phyloP scores from a whole-genome alignment of 2,797 vertebrate species.

The Notolepis coatsorum region DNA sequence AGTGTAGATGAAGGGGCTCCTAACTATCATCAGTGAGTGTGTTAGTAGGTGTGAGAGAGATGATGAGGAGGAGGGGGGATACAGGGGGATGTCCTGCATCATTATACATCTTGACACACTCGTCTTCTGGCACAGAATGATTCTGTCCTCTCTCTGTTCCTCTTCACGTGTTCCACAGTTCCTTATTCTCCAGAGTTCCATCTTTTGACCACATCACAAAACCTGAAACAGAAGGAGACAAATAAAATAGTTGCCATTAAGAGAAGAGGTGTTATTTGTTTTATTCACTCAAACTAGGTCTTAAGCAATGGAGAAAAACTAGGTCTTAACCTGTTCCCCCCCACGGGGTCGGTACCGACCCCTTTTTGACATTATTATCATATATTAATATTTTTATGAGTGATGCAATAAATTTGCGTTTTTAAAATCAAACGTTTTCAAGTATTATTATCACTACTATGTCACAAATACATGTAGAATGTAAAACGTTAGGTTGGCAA shows the following conservation, averaged over 20 bases:
- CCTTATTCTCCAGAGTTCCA: slow-evolving; percentile 37
- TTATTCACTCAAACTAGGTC: no score
- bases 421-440: no score
- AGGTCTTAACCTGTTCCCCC: no score
- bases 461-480: no score
- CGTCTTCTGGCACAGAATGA: slow-evolving; percentile 53
- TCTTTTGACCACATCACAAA: slow-evolving; percentile 70
- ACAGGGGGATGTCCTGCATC: slow-evolving; percentile 70
- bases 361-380: no score
- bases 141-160: slow-evolving; percentile 44
- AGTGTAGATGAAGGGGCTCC: slow-evolving; percentile 61
- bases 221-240: slow-evolving; percentile 37
- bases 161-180: slow-evolving; percentile 16
- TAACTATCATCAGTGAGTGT: slow-evolving; percentile 53
- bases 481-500: no score
- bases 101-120: slow-evolving; percentile 57
- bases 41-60: slow-evolving; percentile 53
- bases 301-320: no score
- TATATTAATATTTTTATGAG: no score
- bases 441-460: no score
- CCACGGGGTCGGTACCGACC: no score
- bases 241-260: neutral
- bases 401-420: no score
- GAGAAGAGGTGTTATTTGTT: no score
- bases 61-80: slow-evolving; percentile 33